Conservation (phyloP, 2,797 vertebrate genomes). For the Acanthis flammea region DNA sequence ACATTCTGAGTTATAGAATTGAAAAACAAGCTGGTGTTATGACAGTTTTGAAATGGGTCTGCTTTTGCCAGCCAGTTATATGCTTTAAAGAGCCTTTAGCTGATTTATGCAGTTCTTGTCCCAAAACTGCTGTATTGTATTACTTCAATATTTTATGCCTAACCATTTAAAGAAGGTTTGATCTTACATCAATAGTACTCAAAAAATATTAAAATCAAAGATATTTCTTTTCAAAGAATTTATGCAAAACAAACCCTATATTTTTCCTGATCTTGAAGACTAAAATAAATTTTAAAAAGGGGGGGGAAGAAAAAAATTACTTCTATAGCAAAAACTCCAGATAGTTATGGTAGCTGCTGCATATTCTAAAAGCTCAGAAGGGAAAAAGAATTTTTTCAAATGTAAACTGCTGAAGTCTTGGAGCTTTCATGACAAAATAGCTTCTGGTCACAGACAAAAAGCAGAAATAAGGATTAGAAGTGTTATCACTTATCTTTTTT, state of each 20-base stretch:
- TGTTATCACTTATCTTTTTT: slow-evolving; percentile 7
- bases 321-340: neutral
- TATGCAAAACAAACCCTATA: slow-evolving; percentile 52
- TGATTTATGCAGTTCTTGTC: slow-evolving; percentile 69
- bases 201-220: slow-evolving; percentile 70
- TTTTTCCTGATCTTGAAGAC: slow-evolving; percentile 15
- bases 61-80: slow-evolving; percentile 51
- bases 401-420: neutral
- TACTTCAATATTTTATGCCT: slow-evolving; percentile 68
- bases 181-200: slow-evolving; percentile 55
- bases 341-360: neutral
- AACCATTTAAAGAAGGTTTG: slow-evolving; percentile 67
- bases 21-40: slow-evolving; percentile 69
- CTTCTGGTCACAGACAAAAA: slow-evolving; percentile 31
- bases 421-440: slow-evolving; percentile 21
- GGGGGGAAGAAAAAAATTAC: fast-evolving
- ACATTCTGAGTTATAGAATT: slow-evolving; percentile 58
- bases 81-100: slow-evolving; percentile 56
- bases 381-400: neutral
- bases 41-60: slow-evolving; percentile 62
- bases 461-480: neutral
- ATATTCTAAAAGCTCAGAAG: slow-evolving; percentile 33
- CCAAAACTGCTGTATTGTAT: slow-evolving; percentile 66
- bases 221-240: slow-evolving; percentile 41
- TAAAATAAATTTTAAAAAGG: neutral